Base-by-base conservation (phyloP, 1,140 invertebrate species). In the Drosophila littoralis region DNA sequence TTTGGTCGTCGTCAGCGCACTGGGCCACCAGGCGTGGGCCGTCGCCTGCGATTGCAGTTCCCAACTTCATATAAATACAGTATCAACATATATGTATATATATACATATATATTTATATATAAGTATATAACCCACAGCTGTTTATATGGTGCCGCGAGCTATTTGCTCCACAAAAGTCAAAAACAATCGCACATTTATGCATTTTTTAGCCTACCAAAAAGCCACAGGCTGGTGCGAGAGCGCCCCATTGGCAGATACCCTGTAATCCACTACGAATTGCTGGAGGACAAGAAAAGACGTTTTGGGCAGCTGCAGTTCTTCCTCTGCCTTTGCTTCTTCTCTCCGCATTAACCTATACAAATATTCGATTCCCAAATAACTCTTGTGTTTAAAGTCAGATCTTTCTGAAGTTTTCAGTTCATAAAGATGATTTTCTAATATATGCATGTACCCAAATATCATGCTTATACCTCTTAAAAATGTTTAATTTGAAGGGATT, bases 11-110 rank as follows among this genome's bases (percentile, higher is more conserved):
- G 57, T 71, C 61, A 67, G 51, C 38, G 64, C 48, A 22, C 22
- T 22, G 22, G 22, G 22, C 22, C 65, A 13, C 36, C 50, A 10
- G 22, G 66, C 36, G 64, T 74, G 71, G 71, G 71, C 40, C 38
- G 55, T 9, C 15, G 52, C 15, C 32, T 72, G 70, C 63, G 50
- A 68, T 32, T 69, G 58, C 52, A 71, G 17, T 40, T 55, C 28
- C 42, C 55, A 68, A 69, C 71, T 74, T 74, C 71, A 68, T 42
- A 73, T 51, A 59, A 58, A 73, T 73, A 67, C n/a, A 22, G 46
- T 51, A 50, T 43, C 66, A 42, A 73, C 28, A 58, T 70, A 54
- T 22, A 22, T 7, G 10, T 54, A 45, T 68, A 33, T 42, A 68
- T 13, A 50, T 28, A 22, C n/a, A n/a, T 6, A 57, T 28, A 12